Conservation (phyloP, 2,113 vertebrate genomes). For the Pao palembangensis region DNA sequence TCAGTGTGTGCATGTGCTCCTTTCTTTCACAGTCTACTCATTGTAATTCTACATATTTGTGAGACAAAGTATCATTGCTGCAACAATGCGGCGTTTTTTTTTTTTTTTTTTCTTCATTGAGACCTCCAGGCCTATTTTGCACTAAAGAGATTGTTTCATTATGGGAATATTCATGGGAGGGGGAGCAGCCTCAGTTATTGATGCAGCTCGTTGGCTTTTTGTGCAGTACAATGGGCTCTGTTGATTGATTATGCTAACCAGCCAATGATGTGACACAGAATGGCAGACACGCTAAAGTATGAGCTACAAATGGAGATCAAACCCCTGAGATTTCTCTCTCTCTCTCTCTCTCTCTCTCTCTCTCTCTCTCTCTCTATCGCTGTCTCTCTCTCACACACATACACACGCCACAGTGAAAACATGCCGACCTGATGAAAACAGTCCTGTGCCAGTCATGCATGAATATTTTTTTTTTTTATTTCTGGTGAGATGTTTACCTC, state of each 20-base stretch:
- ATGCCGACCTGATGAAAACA: slow-evolving; percentile 56
- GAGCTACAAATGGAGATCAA: slow-evolving; percentile 38
- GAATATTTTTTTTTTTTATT: slow-evolving; percentile 21
- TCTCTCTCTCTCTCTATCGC: not conserved
- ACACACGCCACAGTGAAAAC: slow-evolving; percentile 3
- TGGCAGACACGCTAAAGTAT: slow-evolving; percentile 47
- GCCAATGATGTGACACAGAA: slow-evolving; percentile 58
- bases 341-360: not conserved
- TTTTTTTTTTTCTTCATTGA: slow-evolving; percentile 5
- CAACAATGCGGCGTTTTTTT: slow-evolving; percentile 1
- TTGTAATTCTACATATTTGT: slow-evolving; percentile 8
- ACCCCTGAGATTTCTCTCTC: slow-evolving; percentile 9
- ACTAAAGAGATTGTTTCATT: slow-evolving; percentile 57
- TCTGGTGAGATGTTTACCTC: slow-evolving; percentile 45
- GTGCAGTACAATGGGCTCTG: slow-evolving; percentile 56
- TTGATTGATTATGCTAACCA: slow-evolving; percentile 57
- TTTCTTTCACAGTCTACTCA: not conserved
- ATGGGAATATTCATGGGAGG: slow-evolving; percentile 54
- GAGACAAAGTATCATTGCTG: slow-evolving; percentile 20
- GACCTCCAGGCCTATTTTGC: slow-evolving; percentile 20
- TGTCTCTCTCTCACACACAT: not conserved
- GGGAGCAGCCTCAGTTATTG: slow-evolving; percentile 58
- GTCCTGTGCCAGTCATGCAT: slow-evolving; percentile 57
- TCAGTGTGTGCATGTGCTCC: slow-evolving; percentile 14
- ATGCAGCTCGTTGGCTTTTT: slow-evolving; percentile 65